Evolutionary conservation across 2,888 invertebrate genomes (phyloP).

Genomic region (Saturnia japonica): DNA sequence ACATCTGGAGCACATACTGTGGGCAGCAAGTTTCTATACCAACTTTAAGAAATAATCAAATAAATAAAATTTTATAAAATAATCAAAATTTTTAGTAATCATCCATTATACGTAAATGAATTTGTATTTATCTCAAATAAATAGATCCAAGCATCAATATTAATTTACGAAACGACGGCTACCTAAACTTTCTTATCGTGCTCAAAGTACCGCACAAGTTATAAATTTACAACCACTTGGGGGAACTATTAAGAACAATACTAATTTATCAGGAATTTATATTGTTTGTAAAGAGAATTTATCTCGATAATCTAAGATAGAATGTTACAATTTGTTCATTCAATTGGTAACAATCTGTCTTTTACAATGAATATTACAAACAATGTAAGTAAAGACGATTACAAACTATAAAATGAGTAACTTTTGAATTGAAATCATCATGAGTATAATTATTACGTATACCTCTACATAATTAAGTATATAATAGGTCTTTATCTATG

Average conservation of each 20-base stretch:
- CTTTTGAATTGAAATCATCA: no score
- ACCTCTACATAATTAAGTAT: no score
- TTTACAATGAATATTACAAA: background rate
- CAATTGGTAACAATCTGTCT: constrained; percentile 2
- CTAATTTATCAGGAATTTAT: constrained; percentile 19
- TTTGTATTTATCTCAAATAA: constrained; percentile 10
- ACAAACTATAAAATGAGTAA: background rate
- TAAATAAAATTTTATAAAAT: background rate
- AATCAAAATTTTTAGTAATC: background rate
- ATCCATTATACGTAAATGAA: constrained; percentile 5
- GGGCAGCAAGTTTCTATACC: background rate
- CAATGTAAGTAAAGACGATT: no score
- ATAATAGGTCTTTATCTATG: no score
- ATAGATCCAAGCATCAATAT: background rate
- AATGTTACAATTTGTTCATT: constrained; percentile 9
- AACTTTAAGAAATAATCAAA: background rate
- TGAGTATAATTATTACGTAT: no score
- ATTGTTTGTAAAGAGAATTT: constrained; percentile 17
- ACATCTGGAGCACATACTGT: background rate
- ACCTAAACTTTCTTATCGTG: constrained; percentile 13
- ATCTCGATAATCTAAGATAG: constrained; percentile 6
- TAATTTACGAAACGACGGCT: background rate
- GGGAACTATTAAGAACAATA: constrained; percentile 10
- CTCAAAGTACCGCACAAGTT: constrained; percentile 17
- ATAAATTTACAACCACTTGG: constrained; percentile 15